Percentiles rank a stretch among this genome's conserved stretches.
These are phyloP conservation scores for Blastomussa wellsi DNA, from an alignment of 92 coral and sea anemone species.

Conservation along the genomic window DNA sequence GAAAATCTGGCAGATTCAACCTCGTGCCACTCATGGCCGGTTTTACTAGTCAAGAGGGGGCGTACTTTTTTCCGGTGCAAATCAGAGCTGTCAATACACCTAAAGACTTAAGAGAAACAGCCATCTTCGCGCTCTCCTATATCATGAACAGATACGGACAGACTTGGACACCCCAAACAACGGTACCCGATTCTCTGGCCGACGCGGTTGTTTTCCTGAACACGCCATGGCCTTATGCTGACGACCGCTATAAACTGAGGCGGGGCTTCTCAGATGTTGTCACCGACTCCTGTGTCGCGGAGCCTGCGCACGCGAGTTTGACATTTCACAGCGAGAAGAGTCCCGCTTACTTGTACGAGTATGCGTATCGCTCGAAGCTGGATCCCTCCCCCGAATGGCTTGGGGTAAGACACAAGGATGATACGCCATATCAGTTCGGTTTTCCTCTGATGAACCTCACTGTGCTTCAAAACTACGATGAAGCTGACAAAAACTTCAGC, in stretches of 20 bases:
- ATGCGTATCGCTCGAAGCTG: conserved; percentile 71
- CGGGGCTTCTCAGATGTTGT: conserved; percentile 55
- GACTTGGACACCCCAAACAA: neutral
- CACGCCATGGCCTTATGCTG: conserved; percentile 77
- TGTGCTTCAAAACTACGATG: conserved; percentile 60
- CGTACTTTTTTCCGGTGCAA: conserved; percentile 47
- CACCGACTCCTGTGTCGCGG: conserved; percentile 76
- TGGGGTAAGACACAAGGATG: conserved; percentile 77
- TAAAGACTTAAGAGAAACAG: conserved; percentile 3
- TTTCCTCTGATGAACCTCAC: conserved; percentile 76
- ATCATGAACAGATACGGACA: conserved; percentile 33
- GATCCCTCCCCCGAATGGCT: conserved; percentile 59
- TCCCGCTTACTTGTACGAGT: conserved; percentile 69
- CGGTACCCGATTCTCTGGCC: conserved; percentile 30
- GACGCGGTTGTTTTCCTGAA: conserved; percentile 63
- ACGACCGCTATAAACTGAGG: conserved; percentile 21
- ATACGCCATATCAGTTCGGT: conserved; percentile 84
- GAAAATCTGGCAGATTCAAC: conserved; percentile 67
- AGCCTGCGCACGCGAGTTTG: conserved; percentile 70
- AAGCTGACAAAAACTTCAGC: conserved; percentile 74
- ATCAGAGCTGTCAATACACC: conserved; percentile 18
- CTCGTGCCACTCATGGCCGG: conserved; percentile 68
- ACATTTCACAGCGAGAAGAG: conserved; percentile 60
- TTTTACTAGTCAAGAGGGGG: conserved; percentile 86
- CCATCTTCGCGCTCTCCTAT: neutral